Base-by-base conservation (phyloP, 2,797 vertebrate species). In the Gallinago nigripennis region DNA sequence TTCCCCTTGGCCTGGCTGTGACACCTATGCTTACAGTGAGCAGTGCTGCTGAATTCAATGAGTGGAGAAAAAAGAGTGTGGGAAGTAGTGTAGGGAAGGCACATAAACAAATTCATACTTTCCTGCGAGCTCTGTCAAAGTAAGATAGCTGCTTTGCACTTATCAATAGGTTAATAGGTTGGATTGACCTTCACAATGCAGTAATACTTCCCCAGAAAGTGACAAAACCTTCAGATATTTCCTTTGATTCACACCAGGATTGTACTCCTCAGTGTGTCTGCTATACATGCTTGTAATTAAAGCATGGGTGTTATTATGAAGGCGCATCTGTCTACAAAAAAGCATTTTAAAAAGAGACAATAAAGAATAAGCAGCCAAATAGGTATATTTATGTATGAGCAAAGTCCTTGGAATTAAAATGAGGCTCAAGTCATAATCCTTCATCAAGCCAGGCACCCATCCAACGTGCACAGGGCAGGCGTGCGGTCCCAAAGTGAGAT, bases 21-120 rank as follows among this genome's bases (percentile, higher is more conserved):
- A 37, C 30, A 63, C n/a, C 35, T 56, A 25, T 66, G 46, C 60
- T 83, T 28, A 61, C 27, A 43, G 21, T 16, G 41, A 78, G 45
- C 37, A 37, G 27, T 14, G 18, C 11, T 57, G 23, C 23, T 9
- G 39, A 70, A 48, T 21, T 37, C 48, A 21, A 5, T 6, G 19
- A 41, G 37, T 25, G 30, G n/a, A 16, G 61, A 63, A 43, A 43
- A 76, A 80, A 23, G 20, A 57, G 19, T 2, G 8, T 8, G 28
- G 8, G 30, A 20, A 91, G 37, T 2, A 21, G 28, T 0, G 0
- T 23, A 5, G 1, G 17, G 21, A 82, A n/a, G 16, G 39, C 11
- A 12, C 16, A 11, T 3, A 0, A 78, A 65, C 25, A 64, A 81
- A 61, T n/a, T 8, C 8, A 20, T 39, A 18, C 31, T 19, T 65